These are phyloP conservation scores for Phainopepla nitens DNA, from an alignment of 2,113 vertebrate genomes.

Conservation along the genomic window DNA sequence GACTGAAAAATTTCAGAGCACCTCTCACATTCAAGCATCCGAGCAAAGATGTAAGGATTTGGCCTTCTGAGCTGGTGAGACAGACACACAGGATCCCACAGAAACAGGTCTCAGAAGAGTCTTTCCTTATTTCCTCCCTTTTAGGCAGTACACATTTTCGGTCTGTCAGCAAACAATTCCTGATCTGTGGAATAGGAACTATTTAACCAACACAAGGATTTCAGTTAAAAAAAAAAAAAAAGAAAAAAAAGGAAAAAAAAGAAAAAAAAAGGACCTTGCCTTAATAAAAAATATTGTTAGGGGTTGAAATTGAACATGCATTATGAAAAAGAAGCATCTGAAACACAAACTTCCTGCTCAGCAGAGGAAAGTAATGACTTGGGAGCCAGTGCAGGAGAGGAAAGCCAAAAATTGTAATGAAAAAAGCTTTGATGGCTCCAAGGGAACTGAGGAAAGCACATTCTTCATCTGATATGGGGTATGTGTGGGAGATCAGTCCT, in stretches of 20 bases:
- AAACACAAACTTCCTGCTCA: background rate
- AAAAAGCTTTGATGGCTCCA: conserved; percentile 6
- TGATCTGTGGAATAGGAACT: background rate
- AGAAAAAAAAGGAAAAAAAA: too few relatives aligned
- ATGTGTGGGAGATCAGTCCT: background rate
- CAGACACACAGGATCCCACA: background rate
- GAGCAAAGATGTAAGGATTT: background rate
- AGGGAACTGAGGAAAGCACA: background rate
- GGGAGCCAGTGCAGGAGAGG: background rate
- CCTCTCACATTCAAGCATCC: background rate
- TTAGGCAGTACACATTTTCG: background rate
- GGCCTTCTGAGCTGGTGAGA: background rate
- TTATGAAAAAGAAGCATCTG: background rate
- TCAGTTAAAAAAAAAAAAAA: background rate
- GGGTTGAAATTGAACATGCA: background rate
- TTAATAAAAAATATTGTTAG: background rate
- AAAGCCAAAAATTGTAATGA: conserved; percentile 31
- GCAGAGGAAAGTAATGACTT: background rate
- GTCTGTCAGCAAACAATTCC: background rate
- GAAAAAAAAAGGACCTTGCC: background rate
- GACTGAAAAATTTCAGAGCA: background rate
- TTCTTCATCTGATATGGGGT: background rate
- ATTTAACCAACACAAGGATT: background rate
- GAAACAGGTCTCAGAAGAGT: background rate
- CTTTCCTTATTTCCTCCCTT: background rate